Evolutionary conservation across 2,797 vertebrate species (phyloP), one percentile per base, ranked within the genome.

Genomic region (Momotus momota): DNA sequence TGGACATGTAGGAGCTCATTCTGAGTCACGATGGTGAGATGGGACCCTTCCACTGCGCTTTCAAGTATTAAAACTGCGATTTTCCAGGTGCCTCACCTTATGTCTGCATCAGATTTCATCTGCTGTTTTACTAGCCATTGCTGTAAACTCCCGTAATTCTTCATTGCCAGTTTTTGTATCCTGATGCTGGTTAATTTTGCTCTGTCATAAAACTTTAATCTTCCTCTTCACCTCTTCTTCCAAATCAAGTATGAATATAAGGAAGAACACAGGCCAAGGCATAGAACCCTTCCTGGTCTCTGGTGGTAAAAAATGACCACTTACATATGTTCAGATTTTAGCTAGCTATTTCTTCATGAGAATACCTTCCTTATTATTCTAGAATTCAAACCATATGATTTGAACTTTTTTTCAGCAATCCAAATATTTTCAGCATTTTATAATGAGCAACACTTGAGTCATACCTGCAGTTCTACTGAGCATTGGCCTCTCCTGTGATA

Each of bases 1-100:
- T n/a, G 48, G 26, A 38, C 18, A 15, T 12, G 19, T 26, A 40
- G 40, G 12, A 48, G 31, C 67, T 82, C 12, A 1, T 61, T 82
- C 31, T 67, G 49, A 62, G 27, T 52, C 9, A 2, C 0, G 0
- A 2, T 9, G 41, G 31, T 45, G 33, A 35, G 33, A 15, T 14
- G 10, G 67, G 41, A 61, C 61, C 22, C 9, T 67, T 48, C 48
- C 55, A 5, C 2, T 38, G 26, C 13, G 3, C 69, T 79, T 72
- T 17, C 27, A 87, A 18, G 8, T 25, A 9, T 27, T 64, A 85
- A 66, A 79, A 67, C 40, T 48, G 57, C 12, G 27, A 6, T 62
- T 89, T 81, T 66, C 48, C 43, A 43, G 29, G 20, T 81, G 41
- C 21, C 10, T 81, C 14, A 15, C 58, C 15, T 84, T 58, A 5